Percentiles rank a stretch among this genome's conserved stretches.
phyloP scores from a whole-genome alignment of 1,140 invertebrate species.

The Rhysida immarginata region DNA sequence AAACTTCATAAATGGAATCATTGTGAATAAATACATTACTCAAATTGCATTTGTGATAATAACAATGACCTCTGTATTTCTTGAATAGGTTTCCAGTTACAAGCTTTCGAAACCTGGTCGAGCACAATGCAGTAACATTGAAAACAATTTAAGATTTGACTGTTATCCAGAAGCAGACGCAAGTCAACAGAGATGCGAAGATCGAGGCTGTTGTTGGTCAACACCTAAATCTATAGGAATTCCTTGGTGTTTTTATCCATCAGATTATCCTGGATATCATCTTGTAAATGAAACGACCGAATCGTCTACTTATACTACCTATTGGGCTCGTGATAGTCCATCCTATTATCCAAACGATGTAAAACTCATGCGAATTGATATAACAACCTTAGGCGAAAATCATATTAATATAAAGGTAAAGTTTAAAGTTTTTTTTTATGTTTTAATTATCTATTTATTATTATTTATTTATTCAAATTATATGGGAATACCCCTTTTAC shows the following conservation, averaged over 20 bases:
- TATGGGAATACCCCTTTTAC: too few relatives aligned
- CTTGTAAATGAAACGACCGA: conserved; percentile 37
- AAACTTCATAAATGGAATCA: too few relatives aligned
- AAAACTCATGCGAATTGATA: not conserved
- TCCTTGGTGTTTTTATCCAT: conserved; percentile 56
- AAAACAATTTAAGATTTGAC: conserved; percentile 46
- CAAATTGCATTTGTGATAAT: too few relatives aligned
- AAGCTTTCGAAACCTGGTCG: too few relatives aligned
- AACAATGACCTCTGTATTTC: too few relatives aligned
- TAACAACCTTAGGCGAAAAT: too few relatives aligned
- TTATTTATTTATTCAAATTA: too few relatives aligned
- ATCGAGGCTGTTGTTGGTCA: conserved; percentile 56
- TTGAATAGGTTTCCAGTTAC: too few relatives aligned
- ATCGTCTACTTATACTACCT: not conserved
- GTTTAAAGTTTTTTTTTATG: too few relatives aligned
- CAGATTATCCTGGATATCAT: conserved; percentile 44
- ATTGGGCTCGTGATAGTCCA: not conserved
- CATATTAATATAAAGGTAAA: too few relatives aligned
- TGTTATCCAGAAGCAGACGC: conserved; percentile 51
- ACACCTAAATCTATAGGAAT: conserved; percentile 28
- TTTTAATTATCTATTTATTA: too few relatives aligned
- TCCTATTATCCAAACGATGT: not conserved
- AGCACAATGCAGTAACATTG: conserved; percentile 9
- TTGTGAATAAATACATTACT: too few relatives aligned
- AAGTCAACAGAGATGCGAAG: conserved; percentile 41